Percentiles rank a stretch among this genome's conserved stretches.
Conservation (phyloP, 2,113 vertebrate species). For the Brachypteracias leptosomus region DNA sequence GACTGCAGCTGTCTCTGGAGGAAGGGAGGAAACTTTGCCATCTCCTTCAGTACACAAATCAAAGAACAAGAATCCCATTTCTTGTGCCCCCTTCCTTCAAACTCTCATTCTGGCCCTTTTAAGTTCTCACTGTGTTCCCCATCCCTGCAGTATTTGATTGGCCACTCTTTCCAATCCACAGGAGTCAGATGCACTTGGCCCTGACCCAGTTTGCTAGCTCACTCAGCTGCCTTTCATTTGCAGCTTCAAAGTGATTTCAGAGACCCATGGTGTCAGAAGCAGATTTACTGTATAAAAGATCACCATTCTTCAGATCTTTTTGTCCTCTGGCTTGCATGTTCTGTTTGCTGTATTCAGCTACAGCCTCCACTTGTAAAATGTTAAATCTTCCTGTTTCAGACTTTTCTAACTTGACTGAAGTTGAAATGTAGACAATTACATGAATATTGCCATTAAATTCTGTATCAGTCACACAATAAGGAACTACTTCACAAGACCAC, state of each 20-base stretch:
- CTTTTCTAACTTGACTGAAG: background rate
- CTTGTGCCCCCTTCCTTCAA: background rate
- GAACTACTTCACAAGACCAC: background rate
- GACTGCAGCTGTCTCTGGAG: background rate
- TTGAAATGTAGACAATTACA: background rate
- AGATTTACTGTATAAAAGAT: background rate
- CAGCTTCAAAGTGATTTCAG: conserved; percentile 17
- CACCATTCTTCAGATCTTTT: background rate
- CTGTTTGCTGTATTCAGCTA: background rate
- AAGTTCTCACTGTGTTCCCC: background rate
- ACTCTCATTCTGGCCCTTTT: background rate
- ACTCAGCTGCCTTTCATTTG: background rate
- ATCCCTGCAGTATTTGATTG: background rate
- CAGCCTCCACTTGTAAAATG: background rate
- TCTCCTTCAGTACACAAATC: background rate
- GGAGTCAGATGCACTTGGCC: background rate
- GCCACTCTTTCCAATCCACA: background rate
- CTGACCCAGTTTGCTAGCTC: background rate
- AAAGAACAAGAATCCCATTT: background rate
- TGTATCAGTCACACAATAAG: background rate
- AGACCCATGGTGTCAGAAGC: background rate
- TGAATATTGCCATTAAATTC: background rate
- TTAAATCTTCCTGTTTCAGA: background rate
- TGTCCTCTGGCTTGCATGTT: background rate
- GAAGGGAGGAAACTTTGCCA: background rate